A percentile compares a stretch with the other conserved stretches of the same genome.
These are phyloP conservation scores for Priocnemis perturbator DNA, from an alignment of 2,888 invertebrate species.

Conservation along the genomic window DNA sequence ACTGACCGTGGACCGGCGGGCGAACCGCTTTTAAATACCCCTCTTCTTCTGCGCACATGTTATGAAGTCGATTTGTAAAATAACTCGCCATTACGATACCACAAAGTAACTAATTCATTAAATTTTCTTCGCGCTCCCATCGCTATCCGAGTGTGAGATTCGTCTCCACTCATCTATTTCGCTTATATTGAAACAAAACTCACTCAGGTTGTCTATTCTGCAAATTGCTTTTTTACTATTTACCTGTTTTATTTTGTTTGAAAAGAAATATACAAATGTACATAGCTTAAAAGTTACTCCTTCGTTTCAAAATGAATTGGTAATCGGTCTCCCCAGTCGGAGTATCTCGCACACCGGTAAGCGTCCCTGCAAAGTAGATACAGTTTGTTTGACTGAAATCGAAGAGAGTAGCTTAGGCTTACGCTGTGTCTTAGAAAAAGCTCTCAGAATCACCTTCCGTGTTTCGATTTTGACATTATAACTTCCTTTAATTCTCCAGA, in stretches of 20 bases:
- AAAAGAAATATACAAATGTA: no score
- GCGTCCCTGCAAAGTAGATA: conserved; percentile 75
- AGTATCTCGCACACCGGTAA: conserved; percentile 84
- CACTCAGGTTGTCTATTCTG: no score
- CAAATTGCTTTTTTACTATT: no score
- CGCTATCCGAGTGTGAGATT: no score
- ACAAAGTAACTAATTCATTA: not conserved
- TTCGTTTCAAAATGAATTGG: conserved; percentile 77
- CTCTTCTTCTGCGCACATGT: conserved; percentile 23
- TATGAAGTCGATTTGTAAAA: not conserved
- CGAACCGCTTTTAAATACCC: conserved; percentile 59
- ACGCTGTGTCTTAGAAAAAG: no score
- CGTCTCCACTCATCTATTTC: no score
- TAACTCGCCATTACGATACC: not conserved
- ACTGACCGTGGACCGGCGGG: conserved; percentile 49
- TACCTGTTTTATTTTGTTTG: no score
- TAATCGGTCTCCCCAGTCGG: conserved; percentile 88
- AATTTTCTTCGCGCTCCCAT: no score
- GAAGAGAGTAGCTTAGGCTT: no score
- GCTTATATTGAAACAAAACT: no score
- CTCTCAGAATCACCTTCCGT: conserved; percentile 81
- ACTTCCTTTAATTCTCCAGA: conserved; percentile 85
- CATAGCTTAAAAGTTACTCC: conserved; percentile 19
- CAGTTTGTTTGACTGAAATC: not conserved
- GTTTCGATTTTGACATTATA: conserved; percentile 85